Conservation (phyloP, 2,797 vertebrate species). For the Florisuga fusca region DNA sequence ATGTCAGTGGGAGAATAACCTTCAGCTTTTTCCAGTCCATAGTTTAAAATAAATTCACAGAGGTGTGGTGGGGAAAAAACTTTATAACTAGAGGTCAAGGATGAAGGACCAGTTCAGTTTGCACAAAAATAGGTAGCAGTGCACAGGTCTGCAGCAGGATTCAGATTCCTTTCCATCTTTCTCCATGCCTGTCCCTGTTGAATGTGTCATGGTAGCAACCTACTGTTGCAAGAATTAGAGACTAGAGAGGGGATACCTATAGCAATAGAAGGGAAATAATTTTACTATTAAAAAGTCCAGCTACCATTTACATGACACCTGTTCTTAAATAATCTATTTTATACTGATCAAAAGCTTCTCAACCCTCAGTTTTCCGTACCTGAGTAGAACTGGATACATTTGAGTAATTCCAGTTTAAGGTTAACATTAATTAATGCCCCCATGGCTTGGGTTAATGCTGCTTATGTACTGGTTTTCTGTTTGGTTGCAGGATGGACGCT, state of each 20-base stretch:
- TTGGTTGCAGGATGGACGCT: constrained; percentile 88
- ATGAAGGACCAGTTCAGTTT: neutral
- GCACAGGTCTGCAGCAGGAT: neutral
- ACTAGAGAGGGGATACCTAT: neutral
- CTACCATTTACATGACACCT: neutral
- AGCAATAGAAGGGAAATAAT: neutral
- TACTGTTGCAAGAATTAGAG: neutral
- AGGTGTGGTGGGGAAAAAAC: neutral
- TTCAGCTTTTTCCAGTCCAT: neutral
- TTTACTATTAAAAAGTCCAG: neutral
- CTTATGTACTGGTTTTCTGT: neutral
- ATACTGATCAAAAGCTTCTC: neutral
- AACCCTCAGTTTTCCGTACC: neutral
- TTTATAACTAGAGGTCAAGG: neutral
- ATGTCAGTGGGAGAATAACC: neutral
- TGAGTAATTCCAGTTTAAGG: neutral
- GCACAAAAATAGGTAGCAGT: neutral
- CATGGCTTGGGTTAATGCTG: neutral
- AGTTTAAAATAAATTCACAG: neutral
- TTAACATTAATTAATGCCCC: neutral
- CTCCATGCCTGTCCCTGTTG: neutral
- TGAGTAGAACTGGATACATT: neutral
- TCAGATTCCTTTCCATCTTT: neutral
- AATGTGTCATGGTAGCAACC: neutral
- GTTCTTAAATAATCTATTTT: neutral